Evolutionary conservation across 1,140 invertebrate genomes (phyloP).

Genomic region (Drosophila varians): DNA sequence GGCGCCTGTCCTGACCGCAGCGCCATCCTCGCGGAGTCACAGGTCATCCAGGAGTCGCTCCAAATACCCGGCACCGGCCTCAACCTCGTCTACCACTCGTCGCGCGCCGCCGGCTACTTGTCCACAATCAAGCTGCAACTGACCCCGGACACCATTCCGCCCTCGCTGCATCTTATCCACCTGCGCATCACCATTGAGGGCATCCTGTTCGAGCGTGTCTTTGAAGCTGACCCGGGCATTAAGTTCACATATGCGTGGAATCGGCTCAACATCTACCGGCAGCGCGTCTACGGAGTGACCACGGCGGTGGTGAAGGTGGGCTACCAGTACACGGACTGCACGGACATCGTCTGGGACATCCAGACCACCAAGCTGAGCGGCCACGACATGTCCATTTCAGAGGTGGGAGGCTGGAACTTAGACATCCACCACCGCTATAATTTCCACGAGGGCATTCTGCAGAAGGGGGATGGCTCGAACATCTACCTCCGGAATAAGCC

Average conservation of each 20-base stretch:
- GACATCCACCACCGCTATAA: conserved; percentile 99
- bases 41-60: conserved; percentile 97
- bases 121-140: conserved; percentile 97
- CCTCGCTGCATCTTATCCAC: conserved; percentile 93
- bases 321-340: conserved; percentile 97
- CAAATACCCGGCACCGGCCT: conserved; percentile 96
- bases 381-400: conserved; percentile 97
- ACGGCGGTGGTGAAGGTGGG: conserved; percentile 97
- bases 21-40: conserved; percentile 96
- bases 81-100: conserved; percentile 97
- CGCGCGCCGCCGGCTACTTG: conserved; percentile 94
- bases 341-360: conserved; percentile 97
- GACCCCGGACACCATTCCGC: conserved; percentile 93
- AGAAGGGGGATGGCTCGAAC: conserved; percentile 98
- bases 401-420: conserved; percentile 98
- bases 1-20: conserved; percentile 96
- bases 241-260: conserved; percentile 99
- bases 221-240: conserved; percentile 97
- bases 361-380: conserved; percentile 97
- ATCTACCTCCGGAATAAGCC: conserved; percentile 98
- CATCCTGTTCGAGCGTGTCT: conserved; percentile 94
- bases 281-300: conserved; percentile 96
- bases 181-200: conserved; percentile 97
- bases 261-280: conserved; percentile 96
- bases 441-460: conserved; percentile 98